Conservation (phyloP, 2,797 vertebrate species). For the Argentina silus region DNA sequence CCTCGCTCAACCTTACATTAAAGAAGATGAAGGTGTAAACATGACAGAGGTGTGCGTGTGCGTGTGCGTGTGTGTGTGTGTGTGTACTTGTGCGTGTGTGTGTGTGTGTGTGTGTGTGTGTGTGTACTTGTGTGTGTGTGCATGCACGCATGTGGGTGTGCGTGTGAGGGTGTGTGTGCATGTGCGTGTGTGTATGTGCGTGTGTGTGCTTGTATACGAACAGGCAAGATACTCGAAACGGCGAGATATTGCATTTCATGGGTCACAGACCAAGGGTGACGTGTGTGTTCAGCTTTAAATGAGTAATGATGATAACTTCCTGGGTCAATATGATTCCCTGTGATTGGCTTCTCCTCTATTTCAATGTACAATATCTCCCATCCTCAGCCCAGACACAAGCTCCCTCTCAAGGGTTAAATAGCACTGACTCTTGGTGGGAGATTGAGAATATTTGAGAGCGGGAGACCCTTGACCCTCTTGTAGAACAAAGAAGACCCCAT, state of each 20-base stretch:
- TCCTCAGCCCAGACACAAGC: neutral
- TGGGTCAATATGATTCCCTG: slow-evolving; percentile 43
- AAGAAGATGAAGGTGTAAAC: slow-evolving; percentile 43
- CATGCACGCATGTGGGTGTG: no score
- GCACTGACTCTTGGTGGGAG: neutral
- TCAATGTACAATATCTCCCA: neutral
- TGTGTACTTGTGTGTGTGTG: no score
- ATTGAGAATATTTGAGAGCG: neutral
- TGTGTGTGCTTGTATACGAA: no score
- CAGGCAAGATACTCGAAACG: no score
- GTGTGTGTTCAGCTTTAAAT: slow-evolving; percentile 46
- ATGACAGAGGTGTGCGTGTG: slow-evolving; percentile 50
- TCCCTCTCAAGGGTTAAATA: neutral
- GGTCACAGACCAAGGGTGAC: no score
- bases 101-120: no score
- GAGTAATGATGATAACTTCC: slow-evolving; percentile 63
- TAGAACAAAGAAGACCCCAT: slow-evolving; percentile 25
- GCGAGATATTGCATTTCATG: no score
- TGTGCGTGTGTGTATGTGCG: no score
- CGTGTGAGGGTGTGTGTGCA: no score
- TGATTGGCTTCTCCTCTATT: slow-evolving; percentile 34
- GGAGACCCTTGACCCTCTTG: slow-evolving; percentile 11
- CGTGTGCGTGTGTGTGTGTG: no score
- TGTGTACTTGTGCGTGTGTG: no score
- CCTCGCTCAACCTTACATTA: slow-evolving; percentile 13